Base-by-base conservation (phyloP, 2,888 invertebrate genomes). In the Theretra japonica region DNA sequence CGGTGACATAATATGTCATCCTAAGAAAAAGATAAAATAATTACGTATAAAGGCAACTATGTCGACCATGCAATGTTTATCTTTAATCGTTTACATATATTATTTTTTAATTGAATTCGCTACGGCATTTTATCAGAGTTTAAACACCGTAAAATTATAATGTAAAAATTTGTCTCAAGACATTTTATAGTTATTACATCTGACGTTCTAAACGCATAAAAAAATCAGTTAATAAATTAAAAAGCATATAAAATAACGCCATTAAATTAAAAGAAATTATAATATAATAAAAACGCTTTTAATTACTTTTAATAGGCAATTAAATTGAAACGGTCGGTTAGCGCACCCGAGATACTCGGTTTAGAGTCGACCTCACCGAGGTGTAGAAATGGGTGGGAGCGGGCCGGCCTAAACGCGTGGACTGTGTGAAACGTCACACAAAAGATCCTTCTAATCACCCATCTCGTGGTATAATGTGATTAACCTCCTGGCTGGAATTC, bases 401-500 rank as follows among this genome's bases (percentile, higher is more conserved):
- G 48, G n/a, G 11, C 50, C 62, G 33, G 53, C 4, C 11, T n/a
- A 30, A 62, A 70, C n/a, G 50, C 11, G 53, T 62, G 48, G 19
- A 58, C 25, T 30, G 70, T 72, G 72, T 70, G 69, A 71, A 65
- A 70, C 50, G 50, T 30, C 50, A 72, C n/a, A 62, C 33, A 72
- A 72, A 68, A 70, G 68, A 59, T 70, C 56, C 68, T 58, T 59
- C 72, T 70, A 59, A 72, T 62, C 58, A 74, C 25, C 25, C 25
- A 59, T 30, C 41, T 70, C 25, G 80, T 83, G 82, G 81, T 79
- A 79, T 82, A 86, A 88, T 87, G 82, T 87, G 87, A 85, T 90
- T 88, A 88, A 82, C 84, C 85, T 88, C 82, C 76, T 75, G 73
- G 74, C 76, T 77, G 80, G 84, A 83, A 86, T 87, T 87, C 89